These are phyloP conservation scores for Aphelocoma californica DNA, from an alignment of 2,797 vertebrate genomes.

Conservation along the genomic window DNA sequence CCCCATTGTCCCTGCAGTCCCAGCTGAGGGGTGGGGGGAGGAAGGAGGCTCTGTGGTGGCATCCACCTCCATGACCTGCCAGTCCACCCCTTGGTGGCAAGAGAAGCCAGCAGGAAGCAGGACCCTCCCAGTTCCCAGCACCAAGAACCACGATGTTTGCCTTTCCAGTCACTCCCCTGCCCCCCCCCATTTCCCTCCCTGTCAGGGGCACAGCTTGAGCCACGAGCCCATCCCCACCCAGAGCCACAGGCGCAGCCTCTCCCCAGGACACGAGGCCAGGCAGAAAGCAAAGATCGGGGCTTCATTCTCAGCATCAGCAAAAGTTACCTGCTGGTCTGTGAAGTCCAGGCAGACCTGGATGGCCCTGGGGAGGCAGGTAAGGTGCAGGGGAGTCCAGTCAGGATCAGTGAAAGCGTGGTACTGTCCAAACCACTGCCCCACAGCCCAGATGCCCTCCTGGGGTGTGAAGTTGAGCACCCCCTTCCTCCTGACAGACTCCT, in stretches of 20 bases:
- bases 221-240: constrained; percentile 17
- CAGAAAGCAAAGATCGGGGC: neutral
- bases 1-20: neutral
- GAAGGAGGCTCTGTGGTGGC: neutral
- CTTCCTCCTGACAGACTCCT: constrained; percentile 58
- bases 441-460: constrained; percentile 65
- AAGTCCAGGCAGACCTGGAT: constrained; percentile 74
- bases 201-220: constrained; percentile 32
- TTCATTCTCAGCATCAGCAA: neutral
- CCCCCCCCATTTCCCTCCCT: accelerated
- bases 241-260: neutral
- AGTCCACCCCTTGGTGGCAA: neutral
- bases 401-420: constrained; percentile 80
- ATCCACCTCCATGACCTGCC: neutral
- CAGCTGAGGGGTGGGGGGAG: accelerated
- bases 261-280: neutral
- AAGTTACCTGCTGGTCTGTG: neutral
- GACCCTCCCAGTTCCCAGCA: neutral
- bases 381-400: constrained; percentile 70
- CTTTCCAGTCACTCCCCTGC: neutral
- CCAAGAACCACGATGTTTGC: accelerated
- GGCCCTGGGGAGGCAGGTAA: constrained; percentile 57
- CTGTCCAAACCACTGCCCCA: constrained; percentile 70
- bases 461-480: constrained; percentile 31
- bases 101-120: neutral